Conservation (phyloP, 2,797 vertebrate species). For the Spheniscus humboldti region DNA sequence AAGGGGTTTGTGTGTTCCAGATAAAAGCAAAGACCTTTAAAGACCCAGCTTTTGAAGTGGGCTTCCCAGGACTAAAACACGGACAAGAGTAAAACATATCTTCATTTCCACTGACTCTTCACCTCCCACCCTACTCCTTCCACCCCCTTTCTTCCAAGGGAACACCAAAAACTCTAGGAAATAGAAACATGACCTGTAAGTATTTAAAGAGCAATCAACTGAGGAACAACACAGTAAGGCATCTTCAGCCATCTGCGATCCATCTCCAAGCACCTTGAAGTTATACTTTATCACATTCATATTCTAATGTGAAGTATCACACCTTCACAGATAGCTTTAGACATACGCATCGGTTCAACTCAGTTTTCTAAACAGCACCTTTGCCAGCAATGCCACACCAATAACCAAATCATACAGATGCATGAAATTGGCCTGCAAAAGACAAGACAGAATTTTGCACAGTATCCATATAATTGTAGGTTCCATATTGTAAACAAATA, state of each 20-base stretch:
- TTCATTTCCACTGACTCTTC: background rate
- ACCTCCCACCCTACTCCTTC: background rate
- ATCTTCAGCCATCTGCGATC: background rate
- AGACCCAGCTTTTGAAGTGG: conserved; percentile 62
- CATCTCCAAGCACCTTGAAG: background rate
- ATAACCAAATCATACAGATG: background rate
- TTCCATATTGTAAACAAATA: background rate
- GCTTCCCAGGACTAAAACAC: conserved; percentile 7
- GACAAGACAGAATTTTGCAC: background rate
- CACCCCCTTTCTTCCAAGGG: background rate
- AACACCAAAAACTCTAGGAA: background rate
- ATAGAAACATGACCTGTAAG: background rate
- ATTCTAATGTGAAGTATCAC: background rate
- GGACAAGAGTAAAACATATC: background rate
- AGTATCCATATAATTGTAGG: background rate
- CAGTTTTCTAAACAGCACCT: background rate
- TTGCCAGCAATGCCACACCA: background rate
- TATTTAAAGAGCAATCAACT: background rate
- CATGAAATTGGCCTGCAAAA: background rate
- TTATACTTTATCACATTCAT: background rate
- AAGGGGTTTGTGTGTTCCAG: conserved; percentile 52
- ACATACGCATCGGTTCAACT: background rate
- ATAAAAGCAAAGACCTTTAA: conserved; percentile 69
- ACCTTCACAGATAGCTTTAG: background rate
- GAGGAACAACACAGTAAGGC: background rate